A percentile compares a stretch with the other conserved stretches of the same genome.
phyloP scores from a whole-genome alignment of 1,140 invertebrate genomes.

The Lineus longissimus region DNA sequence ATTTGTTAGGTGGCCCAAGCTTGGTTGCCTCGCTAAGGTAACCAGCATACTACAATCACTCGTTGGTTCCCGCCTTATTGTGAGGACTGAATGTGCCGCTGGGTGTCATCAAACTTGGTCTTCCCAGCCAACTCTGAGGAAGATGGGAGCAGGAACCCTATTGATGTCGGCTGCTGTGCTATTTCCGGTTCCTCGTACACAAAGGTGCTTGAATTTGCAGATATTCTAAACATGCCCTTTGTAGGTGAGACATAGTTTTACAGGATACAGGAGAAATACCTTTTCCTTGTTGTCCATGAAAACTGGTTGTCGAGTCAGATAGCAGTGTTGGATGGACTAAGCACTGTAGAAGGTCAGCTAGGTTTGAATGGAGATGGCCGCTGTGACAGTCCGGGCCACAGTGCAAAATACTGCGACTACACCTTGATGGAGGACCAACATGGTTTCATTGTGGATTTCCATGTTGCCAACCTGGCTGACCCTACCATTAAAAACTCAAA shows the following conservation, averaged over 20 bases:
- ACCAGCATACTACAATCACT: no score
- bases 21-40: no score
- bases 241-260: background rate
- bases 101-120: no score
- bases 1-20: no score
- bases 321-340: background rate
- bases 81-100: no score
- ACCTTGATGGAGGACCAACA: constrained; percentile 11
- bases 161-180: no score
- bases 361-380: constrained; percentile 10
- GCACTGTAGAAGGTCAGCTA: background rate
- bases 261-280: constrained; percentile 1
- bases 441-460: background rate
- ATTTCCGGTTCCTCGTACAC: no score
- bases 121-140: no score
- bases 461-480: constrained; percentile 4
- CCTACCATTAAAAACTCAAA: background rate
- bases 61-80: no score
- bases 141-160: no score
- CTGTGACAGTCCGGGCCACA: constrained; percentile 19
- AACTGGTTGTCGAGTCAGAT: background rate
- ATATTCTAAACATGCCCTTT: background rate
- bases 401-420: constrained; percentile 21
- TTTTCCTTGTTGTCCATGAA: background rate
- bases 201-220: no score